These are phyloP conservation scores for Ophraella communa DNA, from an alignment of 2,888 invertebrate genomes.

Conservation along the genomic window DNA sequence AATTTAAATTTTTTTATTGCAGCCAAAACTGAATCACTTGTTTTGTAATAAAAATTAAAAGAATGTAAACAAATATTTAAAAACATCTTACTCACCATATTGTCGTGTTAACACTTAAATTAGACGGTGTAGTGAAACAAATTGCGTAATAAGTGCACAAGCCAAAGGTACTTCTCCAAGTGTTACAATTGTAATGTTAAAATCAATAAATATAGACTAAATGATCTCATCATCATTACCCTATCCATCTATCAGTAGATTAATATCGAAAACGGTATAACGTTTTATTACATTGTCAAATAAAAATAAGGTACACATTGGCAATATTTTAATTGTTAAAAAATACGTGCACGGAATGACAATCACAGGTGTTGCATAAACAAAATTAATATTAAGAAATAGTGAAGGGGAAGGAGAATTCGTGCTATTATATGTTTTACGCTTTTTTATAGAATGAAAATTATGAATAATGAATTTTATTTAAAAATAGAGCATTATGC, in stretches of 20 bases:
- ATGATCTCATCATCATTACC: constrained; percentile 13
- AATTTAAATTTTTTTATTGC: too few species aligned
- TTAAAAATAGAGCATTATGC: too few species aligned
- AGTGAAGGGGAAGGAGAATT: neutral
- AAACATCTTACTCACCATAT: constrained; percentile 8
- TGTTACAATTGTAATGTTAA: neutral
- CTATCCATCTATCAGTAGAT: constrained; percentile 14
- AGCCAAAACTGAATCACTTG: neutral
- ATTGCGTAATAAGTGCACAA: neutral
- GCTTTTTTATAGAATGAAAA: too few species aligned
- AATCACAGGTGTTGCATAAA: neutral
- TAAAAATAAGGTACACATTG: neutral
- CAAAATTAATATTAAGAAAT: neutral
- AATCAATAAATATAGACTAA: constrained; percentile 23
- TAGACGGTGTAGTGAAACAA: neutral
- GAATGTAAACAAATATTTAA: neutral
- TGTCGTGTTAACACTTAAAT: neutral
- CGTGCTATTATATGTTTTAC: neutral
- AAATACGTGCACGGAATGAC: neutral
- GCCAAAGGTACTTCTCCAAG: neutral
- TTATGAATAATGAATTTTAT: too few species aligned
- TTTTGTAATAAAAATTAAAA: neutral
- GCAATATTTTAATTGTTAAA: neutral
- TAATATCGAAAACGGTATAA: neutral
- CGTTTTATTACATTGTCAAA: neutral